These are phyloP conservation scores for Ophonus ardosiacus DNA, from an alignment of 2,888 invertebrate genomes.

Conservation along the genomic window DNA sequence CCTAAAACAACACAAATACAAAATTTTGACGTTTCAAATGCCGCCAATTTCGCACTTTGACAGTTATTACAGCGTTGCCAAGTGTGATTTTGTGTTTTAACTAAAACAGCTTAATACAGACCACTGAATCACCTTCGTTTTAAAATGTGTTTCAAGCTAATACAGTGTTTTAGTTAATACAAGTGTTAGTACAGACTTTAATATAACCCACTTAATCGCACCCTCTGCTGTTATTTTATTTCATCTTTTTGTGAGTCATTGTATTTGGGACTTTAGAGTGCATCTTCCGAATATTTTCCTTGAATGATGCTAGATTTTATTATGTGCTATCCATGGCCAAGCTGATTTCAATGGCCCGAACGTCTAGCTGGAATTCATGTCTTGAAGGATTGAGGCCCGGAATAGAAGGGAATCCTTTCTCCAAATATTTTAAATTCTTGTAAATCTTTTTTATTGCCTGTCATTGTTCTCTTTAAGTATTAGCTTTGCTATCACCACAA, in stretches of 20 bases:
- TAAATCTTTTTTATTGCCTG: slow-evolving; percentile 52
- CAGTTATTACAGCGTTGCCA: no score
- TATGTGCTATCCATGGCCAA: slow-evolving; percentile 43
- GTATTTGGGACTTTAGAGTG: slow-evolving; percentile 13
- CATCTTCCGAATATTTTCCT: slow-evolving; percentile 51
- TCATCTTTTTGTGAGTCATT: slow-evolving; percentile 47
- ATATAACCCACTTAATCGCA: no score
- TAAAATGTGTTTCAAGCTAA: no score
- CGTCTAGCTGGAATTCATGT: slow-evolving; percentile 3
- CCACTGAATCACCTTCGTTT: no score
- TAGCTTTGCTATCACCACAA: slow-evolving; percentile 32
- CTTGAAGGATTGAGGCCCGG: slow-evolving; percentile 24
- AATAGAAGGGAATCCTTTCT: slow-evolving; percentile 49
- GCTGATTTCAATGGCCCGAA: slow-evolving; percentile 48
- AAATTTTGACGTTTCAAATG: no score
- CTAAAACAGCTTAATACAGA: no score
- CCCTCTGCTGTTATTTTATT: slow-evolving; percentile 43
- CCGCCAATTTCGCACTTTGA: no score
- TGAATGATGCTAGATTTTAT: slow-evolving; percentile 53
- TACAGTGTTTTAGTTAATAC: no score
- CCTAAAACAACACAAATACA: no score
- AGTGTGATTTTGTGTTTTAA: no score
- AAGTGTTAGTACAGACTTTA: no score
- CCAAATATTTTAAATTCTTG: slow-evolving; percentile 46
- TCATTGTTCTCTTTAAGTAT: slow-evolving; percentile 35